phyloP scores from a whole-genome alignment of 2,888 invertebrate genomes.

The Protula sp. region DNA sequence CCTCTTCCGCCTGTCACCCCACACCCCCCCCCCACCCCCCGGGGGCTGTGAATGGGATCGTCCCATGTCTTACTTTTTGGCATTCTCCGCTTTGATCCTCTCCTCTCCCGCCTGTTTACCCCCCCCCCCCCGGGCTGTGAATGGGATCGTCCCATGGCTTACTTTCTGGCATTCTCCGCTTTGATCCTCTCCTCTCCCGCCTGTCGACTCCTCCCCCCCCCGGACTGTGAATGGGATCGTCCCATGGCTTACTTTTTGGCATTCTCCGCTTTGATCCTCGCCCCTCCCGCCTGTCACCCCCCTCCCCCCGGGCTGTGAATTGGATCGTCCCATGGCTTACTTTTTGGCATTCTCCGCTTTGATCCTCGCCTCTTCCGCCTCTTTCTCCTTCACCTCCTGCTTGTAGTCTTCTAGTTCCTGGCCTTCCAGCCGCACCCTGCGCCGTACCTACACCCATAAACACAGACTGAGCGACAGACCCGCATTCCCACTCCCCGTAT shows the following conservation, averaged over 20 bases:
- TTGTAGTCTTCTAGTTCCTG: constrained; percentile 59
- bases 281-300: constrained; percentile 51
- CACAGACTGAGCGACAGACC: too few species aligned
- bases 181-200: constrained; percentile 33
- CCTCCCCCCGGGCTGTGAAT: constrained; percentile 52
- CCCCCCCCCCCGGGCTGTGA: too few species aligned
- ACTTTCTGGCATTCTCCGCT: constrained; percentile 30
- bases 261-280: constrained; percentile 27
- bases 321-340: too few species aligned
- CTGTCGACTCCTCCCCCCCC: constrained; percentile 53
- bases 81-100: constrained; percentile 28
- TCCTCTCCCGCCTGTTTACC: too few species aligned
- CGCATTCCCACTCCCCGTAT: too few species aligned
- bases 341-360: constrained; percentile 29
- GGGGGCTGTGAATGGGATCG: too few species aligned
- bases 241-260: constrained; percentile 32
- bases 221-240: too few species aligned
- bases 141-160: too few species aligned
- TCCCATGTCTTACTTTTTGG: constrained; percentile 32
- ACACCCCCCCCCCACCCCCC: constrained; percentile 52
- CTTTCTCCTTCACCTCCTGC: constrained; percentile 53
- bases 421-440: constrained; percentile 59
- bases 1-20: constrained; percentile 51
- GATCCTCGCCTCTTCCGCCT: constrained; percentile 34
- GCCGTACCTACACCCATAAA: constrained; percentile 44